phyloP scores from a whole-genome alignment of 2,113 vertebrate species.

The Laterallus jamaicensis region DNA sequence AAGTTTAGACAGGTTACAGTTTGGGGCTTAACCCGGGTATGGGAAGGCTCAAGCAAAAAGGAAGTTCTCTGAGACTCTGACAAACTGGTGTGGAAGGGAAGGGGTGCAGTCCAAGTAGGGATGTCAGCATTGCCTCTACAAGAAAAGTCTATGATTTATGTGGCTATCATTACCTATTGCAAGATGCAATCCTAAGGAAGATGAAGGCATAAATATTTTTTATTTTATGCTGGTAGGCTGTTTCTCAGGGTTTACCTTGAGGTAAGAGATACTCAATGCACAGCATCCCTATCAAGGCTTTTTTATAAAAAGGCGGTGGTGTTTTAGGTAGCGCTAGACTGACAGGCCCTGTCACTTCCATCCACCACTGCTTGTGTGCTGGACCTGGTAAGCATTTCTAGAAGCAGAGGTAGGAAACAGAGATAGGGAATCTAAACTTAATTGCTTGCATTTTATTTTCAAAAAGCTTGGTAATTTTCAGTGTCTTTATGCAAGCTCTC shows the following conservation, averaged over 20 bases:
- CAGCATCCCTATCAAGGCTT: neutral
- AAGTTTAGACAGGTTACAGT: neutral
- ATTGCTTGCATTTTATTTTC: slow-evolving; percentile 39
- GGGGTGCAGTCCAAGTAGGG: neutral
- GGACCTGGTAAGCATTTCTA: neutral
- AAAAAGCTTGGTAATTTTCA: slow-evolving; percentile 31
- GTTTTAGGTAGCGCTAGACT: neutral
- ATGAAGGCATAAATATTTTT: neutral
- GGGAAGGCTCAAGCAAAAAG: neutral
- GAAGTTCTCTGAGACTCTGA: neutral
- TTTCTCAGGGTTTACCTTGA: neutral
- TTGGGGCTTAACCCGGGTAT: neutral
- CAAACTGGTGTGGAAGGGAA: neutral
- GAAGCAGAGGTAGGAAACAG: neutral
- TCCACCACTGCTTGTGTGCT: neutral
- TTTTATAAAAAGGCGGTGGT: neutral
- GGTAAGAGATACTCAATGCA: neutral
- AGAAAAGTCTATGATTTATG: neutral
- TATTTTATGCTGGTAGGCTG: neutral
- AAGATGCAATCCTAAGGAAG: neutral
- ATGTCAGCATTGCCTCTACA: neutral
- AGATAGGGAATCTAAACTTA: slow-evolving; percentile 14
- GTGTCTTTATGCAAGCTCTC: slow-evolving; percentile 3
- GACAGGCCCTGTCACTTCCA: neutral
- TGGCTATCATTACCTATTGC: neutral